A percentile compares a stretch with the other conserved stretches of the same genome.
These are phyloP conservation scores for Agapornis canus DNA, from an alignment of 2,797 vertebrate genomes.

Conservation along the genomic window DNA sequence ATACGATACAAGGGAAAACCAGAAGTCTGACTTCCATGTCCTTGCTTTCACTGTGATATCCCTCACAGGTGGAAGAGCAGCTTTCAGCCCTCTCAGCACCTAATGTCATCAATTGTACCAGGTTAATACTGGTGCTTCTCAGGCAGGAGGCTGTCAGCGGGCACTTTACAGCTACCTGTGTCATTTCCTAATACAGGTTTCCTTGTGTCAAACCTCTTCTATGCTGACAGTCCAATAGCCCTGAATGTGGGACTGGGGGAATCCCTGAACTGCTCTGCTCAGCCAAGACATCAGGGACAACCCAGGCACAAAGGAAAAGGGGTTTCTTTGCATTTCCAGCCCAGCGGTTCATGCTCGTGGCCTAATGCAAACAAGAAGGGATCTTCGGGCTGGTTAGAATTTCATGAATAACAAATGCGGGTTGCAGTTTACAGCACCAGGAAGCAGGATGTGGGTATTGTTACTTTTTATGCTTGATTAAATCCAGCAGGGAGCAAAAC, in stretches of 20 bases:
- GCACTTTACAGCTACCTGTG: not conserved
- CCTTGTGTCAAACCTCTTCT: not conserved
- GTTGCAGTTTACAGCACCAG: not conserved
- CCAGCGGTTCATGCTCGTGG: not conserved
- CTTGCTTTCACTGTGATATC: not conserved
- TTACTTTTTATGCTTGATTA: not conserved
- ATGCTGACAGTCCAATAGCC: not conserved
- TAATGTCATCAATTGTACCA: not conserved
- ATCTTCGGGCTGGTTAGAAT: not conserved
- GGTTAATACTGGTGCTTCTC: not conserved
- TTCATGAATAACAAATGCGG: not conserved
- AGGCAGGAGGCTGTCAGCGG: not conserved
- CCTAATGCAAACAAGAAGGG: not conserved
- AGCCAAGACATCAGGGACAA: not conserved
- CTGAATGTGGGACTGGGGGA: not conserved
- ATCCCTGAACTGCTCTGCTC: not conserved
- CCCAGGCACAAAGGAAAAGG: not conserved
- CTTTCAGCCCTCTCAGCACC: not conserved
- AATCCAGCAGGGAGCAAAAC: not conserved
- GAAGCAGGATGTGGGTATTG: not conserved
- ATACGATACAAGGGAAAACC: not conserved
- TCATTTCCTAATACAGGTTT: not conserved
- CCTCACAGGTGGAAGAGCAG: not conserved
- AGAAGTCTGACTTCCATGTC: not conserved
- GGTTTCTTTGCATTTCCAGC: not conserved